Percentiles rank a stretch among this genome's conserved stretches.
Conservation (phyloP, 2,113 vertebrate genomes). For the Sardina pilchardus region DNA sequence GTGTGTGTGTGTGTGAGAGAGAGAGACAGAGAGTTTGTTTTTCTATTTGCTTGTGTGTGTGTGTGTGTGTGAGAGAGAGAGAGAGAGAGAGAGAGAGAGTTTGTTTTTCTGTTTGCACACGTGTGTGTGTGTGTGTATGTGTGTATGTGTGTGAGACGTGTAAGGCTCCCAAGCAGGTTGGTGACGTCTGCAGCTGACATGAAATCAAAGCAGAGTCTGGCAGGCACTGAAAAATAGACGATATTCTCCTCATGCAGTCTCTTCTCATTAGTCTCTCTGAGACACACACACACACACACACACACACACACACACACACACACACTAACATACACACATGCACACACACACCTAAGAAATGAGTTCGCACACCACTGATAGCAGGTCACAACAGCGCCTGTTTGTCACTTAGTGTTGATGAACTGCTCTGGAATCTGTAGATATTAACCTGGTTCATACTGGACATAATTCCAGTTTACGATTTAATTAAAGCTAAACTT, state of each 20-base stretch:
- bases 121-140: neutral
- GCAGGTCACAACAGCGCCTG: neutral
- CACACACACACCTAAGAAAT: neutral
- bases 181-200: conserved; percentile 31
- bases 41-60: too few species aligned
- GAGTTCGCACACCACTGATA: neutral
- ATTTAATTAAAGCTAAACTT: too few species aligned
- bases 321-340: neutral
- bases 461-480: too few species aligned
- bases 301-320: neutral
- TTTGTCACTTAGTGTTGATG: too few species aligned
- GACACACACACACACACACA: neutral
- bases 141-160: neutral
- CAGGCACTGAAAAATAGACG: neutral
- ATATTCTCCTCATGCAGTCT: neutral
- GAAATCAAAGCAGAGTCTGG: conserved; percentile 35
- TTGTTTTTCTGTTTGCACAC: neutral
- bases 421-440: too few species aligned
- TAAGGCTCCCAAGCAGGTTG: neutral
- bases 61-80: too few species aligned
- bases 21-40: too few species aligned
- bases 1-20: too few species aligned
- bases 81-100: too few species aligned
- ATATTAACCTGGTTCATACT: too few species aligned
- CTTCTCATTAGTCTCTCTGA: neutral